Percentiles rank a stretch among this genome's conserved stretches.
phyloP scores from a whole-genome alignment of 2,888 invertebrate species.

The Minunthozetes semirufus region DNA sequence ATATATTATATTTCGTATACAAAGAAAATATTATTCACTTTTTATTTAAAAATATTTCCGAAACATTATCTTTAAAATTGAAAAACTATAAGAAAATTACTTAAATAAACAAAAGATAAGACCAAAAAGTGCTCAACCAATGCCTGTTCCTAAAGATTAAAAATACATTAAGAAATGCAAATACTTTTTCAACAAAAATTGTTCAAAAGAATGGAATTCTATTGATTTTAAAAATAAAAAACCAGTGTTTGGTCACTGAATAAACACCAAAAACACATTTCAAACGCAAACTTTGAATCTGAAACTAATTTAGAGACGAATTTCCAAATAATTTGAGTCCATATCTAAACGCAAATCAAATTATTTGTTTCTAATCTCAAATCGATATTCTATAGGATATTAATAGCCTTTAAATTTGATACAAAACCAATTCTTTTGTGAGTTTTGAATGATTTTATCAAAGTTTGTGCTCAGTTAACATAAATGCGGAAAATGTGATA shows the following conservation, averaged over 20 bases:
- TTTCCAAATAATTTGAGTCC: neutral
- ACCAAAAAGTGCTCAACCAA: neutral
- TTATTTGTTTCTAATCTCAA: neutral
- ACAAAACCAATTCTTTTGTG: neutral
- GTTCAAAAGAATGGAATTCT: neutral
- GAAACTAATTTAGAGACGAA: neutral
- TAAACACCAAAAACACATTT: neutral
- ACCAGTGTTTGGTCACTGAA: neutral
- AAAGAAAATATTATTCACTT: neutral
- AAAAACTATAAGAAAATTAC: neutral
- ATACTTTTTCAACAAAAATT: neutral
- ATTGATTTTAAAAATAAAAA: neutral
- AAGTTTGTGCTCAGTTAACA: neutral
- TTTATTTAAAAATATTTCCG: too few species aligned
- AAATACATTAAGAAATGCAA: neutral
- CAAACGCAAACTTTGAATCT: neutral
- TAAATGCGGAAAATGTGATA: neutral
- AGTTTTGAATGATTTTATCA: neutral
- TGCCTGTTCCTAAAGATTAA: neutral
- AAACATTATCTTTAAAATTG: too few species aligned
- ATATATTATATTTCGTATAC: neutral
- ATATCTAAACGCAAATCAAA: neutral
- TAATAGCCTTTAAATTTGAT: neutral
- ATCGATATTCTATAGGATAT: neutral
- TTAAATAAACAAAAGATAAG: slow-evolving; percentile 20